A percentile compares a stretch with the other conserved stretches of the same genome.
Evolutionary conservation across 2,113 vertebrate species (phyloP).

Genomic region (Gymnarchus niloticus): DNA sequence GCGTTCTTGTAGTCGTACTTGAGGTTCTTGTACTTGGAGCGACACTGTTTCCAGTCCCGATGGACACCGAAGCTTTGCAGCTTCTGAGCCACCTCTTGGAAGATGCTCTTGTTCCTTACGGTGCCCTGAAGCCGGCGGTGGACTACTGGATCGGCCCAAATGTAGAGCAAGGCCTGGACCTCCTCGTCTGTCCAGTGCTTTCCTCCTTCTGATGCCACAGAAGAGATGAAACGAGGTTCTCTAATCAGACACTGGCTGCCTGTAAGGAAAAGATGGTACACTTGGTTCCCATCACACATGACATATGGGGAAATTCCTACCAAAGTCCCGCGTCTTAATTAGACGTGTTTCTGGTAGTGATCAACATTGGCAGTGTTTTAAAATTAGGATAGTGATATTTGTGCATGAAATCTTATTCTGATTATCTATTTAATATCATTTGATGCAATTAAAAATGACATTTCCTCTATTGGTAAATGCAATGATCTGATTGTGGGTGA

Average conservation of each 20-base stretch:
- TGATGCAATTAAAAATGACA: background rate
- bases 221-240: conserved; percentile 51
- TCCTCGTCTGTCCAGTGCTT: conserved; percentile 84
- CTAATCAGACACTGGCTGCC: conserved; percentile 47
- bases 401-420: background rate
- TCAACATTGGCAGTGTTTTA: background rate
- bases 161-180: conserved; percentile 71
- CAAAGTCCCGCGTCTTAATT: background rate
- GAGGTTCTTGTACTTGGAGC: conserved; percentile 89
- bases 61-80: conserved; percentile 77
- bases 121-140: conserved; percentile 74
- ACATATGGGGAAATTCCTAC: background rate
- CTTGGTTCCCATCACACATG: background rate
- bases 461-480: background rate
- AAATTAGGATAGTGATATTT: background rate
- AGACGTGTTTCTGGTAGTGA: background rate
- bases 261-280: conserved; percentile 34
- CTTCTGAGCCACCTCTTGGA: conserved; percentile 78
- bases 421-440: background rate
- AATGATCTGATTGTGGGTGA: background rate
- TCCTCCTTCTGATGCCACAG: conserved; percentile 73
- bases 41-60: conserved; percentile 86
- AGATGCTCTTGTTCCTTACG: conserved; percentile 82
- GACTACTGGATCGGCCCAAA: conserved; percentile 76
- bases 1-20: conserved; percentile 84